Evolutionary conservation across 2,888 invertebrate genomes (phyloP).

Genomic region (Apamea crenata): DNA sequence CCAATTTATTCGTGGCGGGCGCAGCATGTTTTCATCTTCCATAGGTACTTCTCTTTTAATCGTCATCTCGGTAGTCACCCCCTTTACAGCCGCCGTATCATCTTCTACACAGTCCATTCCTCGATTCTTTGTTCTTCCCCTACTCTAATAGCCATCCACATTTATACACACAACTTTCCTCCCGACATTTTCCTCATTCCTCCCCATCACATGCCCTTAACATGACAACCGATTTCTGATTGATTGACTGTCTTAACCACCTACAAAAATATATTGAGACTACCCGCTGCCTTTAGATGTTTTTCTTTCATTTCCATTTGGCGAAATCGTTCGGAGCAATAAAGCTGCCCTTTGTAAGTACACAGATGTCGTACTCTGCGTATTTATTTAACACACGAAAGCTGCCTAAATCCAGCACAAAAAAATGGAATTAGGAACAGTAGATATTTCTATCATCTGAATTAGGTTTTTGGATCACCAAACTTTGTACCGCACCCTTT

Average conservation of each 20-base stretch:
- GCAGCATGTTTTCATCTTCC: background rate
- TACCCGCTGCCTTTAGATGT: background rate
- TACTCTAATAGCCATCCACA: background rate
- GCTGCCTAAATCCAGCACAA: background rate
- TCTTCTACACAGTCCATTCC: background rate
- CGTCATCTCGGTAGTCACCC: background rate
- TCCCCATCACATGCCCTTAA: background rate
- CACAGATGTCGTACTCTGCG: background rate
- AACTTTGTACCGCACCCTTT: background rate
- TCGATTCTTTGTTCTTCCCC: background rate
- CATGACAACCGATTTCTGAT: background rate
- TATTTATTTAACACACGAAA: background rate
- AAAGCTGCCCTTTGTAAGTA: background rate
- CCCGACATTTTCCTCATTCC: background rate
- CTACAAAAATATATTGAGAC: background rate
- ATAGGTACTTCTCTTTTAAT: background rate
- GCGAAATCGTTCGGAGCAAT: background rate
- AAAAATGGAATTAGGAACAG: background rate
- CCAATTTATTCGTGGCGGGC: background rate
- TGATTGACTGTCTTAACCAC: background rate
- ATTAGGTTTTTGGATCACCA: background rate
- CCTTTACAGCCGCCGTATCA: background rate
- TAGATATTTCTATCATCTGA: background rate
- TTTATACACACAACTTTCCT: background rate
- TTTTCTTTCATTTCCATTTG: background rate